Evolutionary conservation across 2,888 invertebrate species (phyloP), one percentile per base, ranked within the genome.

Genomic region (Listrodromus nycthemerus): DNA sequence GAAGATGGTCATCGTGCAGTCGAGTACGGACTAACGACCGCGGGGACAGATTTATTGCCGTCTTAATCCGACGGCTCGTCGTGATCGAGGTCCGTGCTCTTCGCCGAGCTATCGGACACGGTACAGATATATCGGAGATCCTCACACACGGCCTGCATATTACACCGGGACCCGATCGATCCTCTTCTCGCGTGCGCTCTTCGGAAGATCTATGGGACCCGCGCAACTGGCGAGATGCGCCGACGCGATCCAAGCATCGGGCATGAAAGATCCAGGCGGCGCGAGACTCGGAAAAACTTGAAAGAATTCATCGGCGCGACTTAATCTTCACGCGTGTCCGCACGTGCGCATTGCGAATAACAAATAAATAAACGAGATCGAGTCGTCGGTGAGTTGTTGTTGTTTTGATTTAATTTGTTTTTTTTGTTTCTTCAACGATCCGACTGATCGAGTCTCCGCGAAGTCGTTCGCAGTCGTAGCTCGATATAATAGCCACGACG

Each of bases 61-160:
- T 74, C 71, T 84, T 84, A 80, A 84, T 84, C 83, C 83, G 83
- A 84, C 83, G 73, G 76, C 80, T 83, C 80, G 73, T 24, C 69
- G 77, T 65, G 80, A 80, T 84, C 80, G 73, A 69, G 37, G 48
- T 77, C 80, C 69, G 58, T 77, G 48, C 45, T 55, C 37, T 13
- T 13, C 19, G 4, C 48, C 63, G 50, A 41, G 48, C 50, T 33
- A 65, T 75, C 24, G n/a, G 33, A 65, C 16, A 33, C 33, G 13
- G 21, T 50, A 33, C 16, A 52, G 63, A 71, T 77, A 52, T 82
- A 66, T 63, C 1, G 21, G 41, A 21, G 66, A 30, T 52, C 5
- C 63, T 63, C 48, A 30, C 61, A 24, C 61, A 61, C 52, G 30
- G 48, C 19, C 65, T 48, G 48, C 74, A 48, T 73, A 33, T 83